Evolutionary conservation across 1,140 invertebrate species (phyloP), one percentile per base, ranked within the genome.

Genomic region (Cotesia chilonis): DNA sequence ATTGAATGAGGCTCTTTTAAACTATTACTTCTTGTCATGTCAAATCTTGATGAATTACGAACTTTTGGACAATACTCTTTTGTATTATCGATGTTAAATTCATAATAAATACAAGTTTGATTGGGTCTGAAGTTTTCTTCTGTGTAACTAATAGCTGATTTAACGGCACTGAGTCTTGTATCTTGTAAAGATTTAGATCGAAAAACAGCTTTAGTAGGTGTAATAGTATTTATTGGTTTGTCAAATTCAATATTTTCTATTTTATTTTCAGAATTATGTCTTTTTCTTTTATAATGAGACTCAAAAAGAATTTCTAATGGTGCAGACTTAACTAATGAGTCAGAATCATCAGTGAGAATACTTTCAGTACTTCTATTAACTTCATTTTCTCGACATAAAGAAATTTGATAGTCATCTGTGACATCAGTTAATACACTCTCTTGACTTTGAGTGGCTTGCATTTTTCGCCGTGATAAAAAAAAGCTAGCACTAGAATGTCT

Each of bases 401-500:
- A 83, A 76, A 84, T 82, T 59, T 88, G 87, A 68, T 86, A 88
- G 78, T 72, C 71, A 47, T 93, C 92, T 1, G 92, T 93, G 69
- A 94, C 93, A 82, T 94, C 93, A 0, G 92, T 94, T 3, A 94
- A 79, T 41, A 95, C 91, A 76, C 93, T 94, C 80, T 94, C 93
- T 76, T 94, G 87, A 64, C 92, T 94, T 80, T 93, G 91, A 78
- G 92, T 93, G 59, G 90, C 84, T 10, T 89, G 89, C 73, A 89
- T 86, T 38, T 81, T 83, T 17, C 84, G 78, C 1, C 83, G 77
- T 0, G 85, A 86, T 4, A 88, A 17, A 66, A 88, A 89, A 74
- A 89, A 90, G 75, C 89, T 90, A 0, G 87, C 84, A 75, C 84
- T 87, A 0, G 86, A 87, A 37, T 88, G 86, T 52, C 88, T 77